Evolutionary conservation across 2,888 invertebrate genomes (phyloP), one percentile per base, ranked within the genome.

Genomic region (Allygus modestus): DNA sequence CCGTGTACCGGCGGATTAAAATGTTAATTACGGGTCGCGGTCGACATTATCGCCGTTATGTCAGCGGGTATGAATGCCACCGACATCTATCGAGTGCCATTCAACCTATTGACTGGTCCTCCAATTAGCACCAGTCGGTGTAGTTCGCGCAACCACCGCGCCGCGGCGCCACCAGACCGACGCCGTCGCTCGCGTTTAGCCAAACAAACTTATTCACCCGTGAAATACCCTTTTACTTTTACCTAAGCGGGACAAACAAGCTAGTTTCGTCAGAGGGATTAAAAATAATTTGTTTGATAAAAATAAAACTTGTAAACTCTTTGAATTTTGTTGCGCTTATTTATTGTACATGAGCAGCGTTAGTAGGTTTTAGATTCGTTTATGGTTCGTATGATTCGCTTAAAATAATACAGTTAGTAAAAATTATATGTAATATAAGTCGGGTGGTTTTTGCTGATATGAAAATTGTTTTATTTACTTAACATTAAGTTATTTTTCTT

Each of bases 31-130:
- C 17, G 15, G 65, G 5, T 12, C 58, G n/a, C n/a, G n/a, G 58
- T 58, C 17, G 58, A 58, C 58, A 58, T 58, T 58, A 58, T 23
- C 65, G 65, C 65, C 31, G 31, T 65, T n/a, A n/a, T n/a, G n/a
- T n/a, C n/a, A n/a, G n/a, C n/a, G n/a, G n/a, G n/a, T n/a, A n/a
- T n/a, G 65, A 65, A 65, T 65, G 28, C 28, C 31, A 15, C 65
- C 65, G 65, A 28, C 65, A 65, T 58, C 65, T 12, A 31, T 65
- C 65, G 65, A 65, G 65, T 65, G 65, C 65, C 65, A 65, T 65
- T 65, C 12, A 65, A 4, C 1, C 7, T 65, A 65, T 65, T 65
- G 65, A 65, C 58, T 65, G 65, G 65, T 26, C 7, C 65, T 26
- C 65, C 65, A 65, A 65, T 65, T 65, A 65, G 65, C 28, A 26